These are phyloP conservation scores for Prionace glauca DNA, from an alignment of 2,797 vertebrate genomes.

Conservation along the genomic window DNA sequence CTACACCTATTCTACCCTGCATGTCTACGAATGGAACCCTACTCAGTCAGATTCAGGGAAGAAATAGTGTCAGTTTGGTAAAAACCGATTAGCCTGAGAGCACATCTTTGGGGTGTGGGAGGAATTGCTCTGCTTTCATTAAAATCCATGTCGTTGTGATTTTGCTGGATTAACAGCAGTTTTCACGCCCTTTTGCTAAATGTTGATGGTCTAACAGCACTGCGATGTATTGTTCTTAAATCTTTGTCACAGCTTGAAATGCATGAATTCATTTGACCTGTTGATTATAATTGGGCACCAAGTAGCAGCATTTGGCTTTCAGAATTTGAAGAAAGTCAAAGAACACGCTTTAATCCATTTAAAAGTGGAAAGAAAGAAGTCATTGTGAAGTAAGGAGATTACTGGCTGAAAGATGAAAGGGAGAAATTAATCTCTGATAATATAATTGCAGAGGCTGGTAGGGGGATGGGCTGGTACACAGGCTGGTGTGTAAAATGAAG, in stretches of 20 bases:
- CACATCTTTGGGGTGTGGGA: too few species aligned
- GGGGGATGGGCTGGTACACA: background rate
- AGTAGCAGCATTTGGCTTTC: background rate
- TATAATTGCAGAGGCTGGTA: background rate
- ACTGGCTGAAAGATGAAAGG: background rate
- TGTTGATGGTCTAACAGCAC: background rate
- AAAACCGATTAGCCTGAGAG: too few species aligned
- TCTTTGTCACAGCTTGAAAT: background rate
- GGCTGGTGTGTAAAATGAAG: background rate
- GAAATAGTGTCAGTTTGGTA: too few species aligned
- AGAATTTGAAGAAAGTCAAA: background rate
- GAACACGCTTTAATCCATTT: background rate
- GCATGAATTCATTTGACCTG: background rate
- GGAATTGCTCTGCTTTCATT: background rate
- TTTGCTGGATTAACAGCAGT: background rate
- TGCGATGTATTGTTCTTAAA: background rate
- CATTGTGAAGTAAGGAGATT: background rate
- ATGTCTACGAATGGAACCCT: too few species aligned
- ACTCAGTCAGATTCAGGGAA: too few species aligned
- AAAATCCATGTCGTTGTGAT: background rate
- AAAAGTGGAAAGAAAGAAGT: background rate
- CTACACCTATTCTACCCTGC: too few species aligned
- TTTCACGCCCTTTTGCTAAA: background rate
- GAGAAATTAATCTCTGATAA: background rate
- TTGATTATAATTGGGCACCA: background rate